A percentile compares a stretch with the other conserved stretches of the same genome.
These are phyloP conservation scores for Hoplostethus mediterraneus DNA, from an alignment of 2,797 vertebrate species.

Conservation along the genomic window DNA sequence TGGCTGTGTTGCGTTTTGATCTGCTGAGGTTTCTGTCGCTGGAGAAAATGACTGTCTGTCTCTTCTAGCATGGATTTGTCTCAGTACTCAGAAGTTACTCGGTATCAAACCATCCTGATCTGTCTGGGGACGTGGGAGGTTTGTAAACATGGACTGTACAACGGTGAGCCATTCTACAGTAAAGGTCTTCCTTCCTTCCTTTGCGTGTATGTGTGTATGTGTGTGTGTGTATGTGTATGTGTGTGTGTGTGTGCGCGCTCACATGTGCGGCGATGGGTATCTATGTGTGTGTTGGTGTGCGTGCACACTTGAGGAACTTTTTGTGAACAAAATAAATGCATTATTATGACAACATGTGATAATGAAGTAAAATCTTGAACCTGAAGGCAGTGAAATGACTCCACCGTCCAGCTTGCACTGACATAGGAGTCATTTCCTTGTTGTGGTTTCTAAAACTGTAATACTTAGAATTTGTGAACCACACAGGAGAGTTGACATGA, in stretches of 20 bases:
- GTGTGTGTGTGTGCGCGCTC: not conserved
- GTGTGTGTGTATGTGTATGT: constrained; percentile 5
- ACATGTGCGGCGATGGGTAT: not conserved
- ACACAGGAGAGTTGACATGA: not conserved
- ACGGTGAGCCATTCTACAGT: too few relatives aligned
- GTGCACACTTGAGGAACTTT: not conserved
- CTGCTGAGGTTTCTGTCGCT: too few relatives aligned
- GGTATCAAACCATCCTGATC: not conserved
- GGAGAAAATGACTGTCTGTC: too few relatives aligned
- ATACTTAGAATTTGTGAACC: not conserved
- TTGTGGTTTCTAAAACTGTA: not conserved
- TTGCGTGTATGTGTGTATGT: constrained; percentile 2
- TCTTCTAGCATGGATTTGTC: too few relatives aligned
- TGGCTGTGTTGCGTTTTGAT: too few relatives aligned
- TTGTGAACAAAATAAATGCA: constrained; percentile 38
- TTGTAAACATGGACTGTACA: too few relatives aligned
- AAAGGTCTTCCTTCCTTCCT: too few relatives aligned
- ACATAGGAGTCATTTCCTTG: not conserved
- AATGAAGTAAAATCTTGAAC: constrained; percentile 43
- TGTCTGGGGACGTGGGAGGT: too few relatives aligned
- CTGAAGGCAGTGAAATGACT: not conserved
- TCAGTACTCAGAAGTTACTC: not conserved
- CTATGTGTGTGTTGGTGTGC: constrained; percentile 3
- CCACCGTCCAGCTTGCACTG: not conserved
- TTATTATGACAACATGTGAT: constrained; percentile 52